A percentile compares a stretch with the other conserved stretches of the same genome.
Conservation (phyloP, 2,113 vertebrate genomes). For the Myrmecobius fasciatus region DNA sequence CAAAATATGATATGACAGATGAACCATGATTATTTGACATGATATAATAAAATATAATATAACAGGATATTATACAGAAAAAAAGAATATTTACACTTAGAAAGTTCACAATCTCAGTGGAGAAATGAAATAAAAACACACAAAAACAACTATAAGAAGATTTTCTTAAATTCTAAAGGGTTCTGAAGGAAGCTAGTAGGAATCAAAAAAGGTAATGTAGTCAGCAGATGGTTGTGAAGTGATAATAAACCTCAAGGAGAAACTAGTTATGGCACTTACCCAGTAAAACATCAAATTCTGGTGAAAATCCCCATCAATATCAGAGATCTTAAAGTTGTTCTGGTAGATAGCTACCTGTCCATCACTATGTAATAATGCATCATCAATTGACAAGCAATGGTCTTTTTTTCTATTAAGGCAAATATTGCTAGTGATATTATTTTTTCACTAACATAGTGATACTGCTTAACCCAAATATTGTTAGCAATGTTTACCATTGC, state of each 20-base stretch:
- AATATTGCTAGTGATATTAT: too few relatives aligned
- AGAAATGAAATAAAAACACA: not conserved
- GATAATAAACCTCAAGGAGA: not conserved
- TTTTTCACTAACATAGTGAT: too few relatives aligned
- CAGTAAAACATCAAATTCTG: not conserved
- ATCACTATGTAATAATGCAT: not conserved
- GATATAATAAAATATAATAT: too few relatives aligned
- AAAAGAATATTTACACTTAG: not conserved
- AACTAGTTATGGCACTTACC: not conserved
- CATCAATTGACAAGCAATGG: too few relatives aligned
- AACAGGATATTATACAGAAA: not conserved
- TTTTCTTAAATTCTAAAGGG: not conserved
- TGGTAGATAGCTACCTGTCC: too few relatives aligned
- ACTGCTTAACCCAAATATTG: too few relatives aligned
- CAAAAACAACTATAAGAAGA: not conserved
- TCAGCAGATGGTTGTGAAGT: fast-evolving
- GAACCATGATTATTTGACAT: too few relatives aligned
- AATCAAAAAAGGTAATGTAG: not conserved
- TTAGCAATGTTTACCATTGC: too few relatives aligned
- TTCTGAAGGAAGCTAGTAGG: not conserved
- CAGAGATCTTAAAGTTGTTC: too few relatives aligned
- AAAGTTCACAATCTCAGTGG: not conserved
- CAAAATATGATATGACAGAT: too few relatives aligned
- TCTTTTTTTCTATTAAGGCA: too few relatives aligned
- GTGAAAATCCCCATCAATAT: too few relatives aligned